A percentile compares a stretch with the other conserved stretches of the same genome.
phyloP scores from a whole-genome alignment of 64 coral and sea anemone species.

The Montipora foliosa region DNA sequence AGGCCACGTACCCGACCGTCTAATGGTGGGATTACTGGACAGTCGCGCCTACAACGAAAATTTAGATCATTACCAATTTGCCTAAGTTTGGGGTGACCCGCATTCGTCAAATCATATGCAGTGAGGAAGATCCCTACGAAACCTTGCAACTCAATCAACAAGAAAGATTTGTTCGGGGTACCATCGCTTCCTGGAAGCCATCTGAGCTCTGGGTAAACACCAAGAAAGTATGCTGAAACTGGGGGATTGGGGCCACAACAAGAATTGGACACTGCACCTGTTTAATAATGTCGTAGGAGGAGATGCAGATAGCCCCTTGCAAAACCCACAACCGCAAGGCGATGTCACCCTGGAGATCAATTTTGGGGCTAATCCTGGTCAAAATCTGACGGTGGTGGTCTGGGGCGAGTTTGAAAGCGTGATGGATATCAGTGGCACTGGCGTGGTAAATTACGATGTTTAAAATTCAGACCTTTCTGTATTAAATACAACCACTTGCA shows the following conservation, averaged over 20 bases:
- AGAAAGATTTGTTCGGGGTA: slow-evolving; percentile 42
- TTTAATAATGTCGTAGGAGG: slow-evolving; percentile 56
- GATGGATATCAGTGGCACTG: slow-evolving; percentile 6
- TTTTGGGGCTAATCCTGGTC: background rate
- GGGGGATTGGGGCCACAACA: slow-evolving; percentile 2
- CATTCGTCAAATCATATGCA: slow-evolving; percentile 32
- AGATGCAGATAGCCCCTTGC: background rate
- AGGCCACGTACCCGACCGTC: too few relatives aligned
- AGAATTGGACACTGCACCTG: slow-evolving; percentile 59
- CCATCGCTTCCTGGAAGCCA: slow-evolving; percentile 53
- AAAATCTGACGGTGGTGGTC: slow-evolving; percentile 15
- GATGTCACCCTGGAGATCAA: background rate
- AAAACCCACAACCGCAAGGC: background rate
- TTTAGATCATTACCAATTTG: background rate
- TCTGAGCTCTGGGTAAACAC: background rate
- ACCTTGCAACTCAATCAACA: slow-evolving; percentile 21
- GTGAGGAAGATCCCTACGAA: slow-evolving; percentile 39
- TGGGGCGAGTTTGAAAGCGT: slow-evolving; percentile 62
- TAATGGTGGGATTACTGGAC: too few relatives aligned
- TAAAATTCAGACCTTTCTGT: too few relatives aligned
- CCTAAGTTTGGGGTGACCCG: slow-evolving; percentile 7
- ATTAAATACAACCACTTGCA: too few relatives aligned
- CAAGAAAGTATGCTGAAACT: slow-evolving; percentile 37
- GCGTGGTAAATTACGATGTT: background rate
- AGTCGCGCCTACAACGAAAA: too few relatives aligned